phyloP scores from a whole-genome alignment of 2,888 invertebrate species.

The Megalurothrips usitatus region DNA sequence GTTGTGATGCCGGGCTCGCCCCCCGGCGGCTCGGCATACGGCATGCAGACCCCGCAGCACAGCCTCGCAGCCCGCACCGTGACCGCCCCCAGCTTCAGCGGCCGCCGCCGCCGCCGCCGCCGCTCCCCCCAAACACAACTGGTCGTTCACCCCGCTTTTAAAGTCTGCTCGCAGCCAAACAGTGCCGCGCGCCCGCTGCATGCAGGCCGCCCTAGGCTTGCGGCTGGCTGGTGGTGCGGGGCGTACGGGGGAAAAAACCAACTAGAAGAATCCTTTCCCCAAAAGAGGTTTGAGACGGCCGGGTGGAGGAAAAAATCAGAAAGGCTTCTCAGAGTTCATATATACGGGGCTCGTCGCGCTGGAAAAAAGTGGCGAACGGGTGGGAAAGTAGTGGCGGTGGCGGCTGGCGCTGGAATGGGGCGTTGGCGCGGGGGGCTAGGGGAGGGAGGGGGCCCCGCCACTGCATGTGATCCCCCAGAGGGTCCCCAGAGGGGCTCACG shows the following conservation, averaged over 20 bases:
- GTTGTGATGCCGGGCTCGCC: no score
- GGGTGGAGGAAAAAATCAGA: not conserved
- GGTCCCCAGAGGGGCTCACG: no score
- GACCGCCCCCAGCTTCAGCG: not conserved
- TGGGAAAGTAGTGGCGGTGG: not conserved
- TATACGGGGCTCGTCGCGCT: constrained; percentile 3
- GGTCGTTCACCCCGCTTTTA: not conserved
- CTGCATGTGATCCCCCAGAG: not conserved
- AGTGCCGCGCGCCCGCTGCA: not conserved
- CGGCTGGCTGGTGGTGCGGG: not conserved
- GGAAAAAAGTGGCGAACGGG: constrained; percentile 15
- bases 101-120: not conserved
- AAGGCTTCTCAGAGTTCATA: not conserved
- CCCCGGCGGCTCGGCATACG: no score
- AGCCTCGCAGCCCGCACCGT: no score
- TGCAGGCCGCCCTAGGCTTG: not conserved
- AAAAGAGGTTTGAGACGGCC: not conserved
- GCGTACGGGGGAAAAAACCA: not conserved
- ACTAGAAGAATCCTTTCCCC: not conserved
- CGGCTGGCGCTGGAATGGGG: not conserved
- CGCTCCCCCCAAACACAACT: not conserved
- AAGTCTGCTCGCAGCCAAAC: not conserved
- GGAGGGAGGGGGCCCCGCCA: not conserved
- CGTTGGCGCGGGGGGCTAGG: not conserved
- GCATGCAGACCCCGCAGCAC: no score